These are phyloP conservation scores for Ptilodon capucinus DNA, from an alignment of 2,888 invertebrate genomes.

Conservation along the genomic window DNA sequence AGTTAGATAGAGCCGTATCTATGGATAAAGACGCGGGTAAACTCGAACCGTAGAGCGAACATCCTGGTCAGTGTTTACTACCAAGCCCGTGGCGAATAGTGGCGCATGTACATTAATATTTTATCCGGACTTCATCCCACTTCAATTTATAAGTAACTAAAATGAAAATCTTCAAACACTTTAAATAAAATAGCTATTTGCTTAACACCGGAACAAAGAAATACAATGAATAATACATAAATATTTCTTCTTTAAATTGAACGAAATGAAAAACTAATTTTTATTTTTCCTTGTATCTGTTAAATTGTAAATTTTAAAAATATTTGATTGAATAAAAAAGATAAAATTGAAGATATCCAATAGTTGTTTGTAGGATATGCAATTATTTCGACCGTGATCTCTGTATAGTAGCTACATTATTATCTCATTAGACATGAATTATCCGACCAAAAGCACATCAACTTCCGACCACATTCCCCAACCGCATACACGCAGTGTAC, in stretches of 20 bases:
- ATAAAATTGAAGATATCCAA: too few species aligned
- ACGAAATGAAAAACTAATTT: too few species aligned
- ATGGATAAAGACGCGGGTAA: neutral
- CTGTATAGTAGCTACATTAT: too few species aligned
- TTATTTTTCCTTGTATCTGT: too few species aligned
- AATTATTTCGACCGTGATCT: too few species aligned
- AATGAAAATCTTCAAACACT: neutral
- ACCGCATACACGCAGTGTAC: slow-evolving; percentile 58
- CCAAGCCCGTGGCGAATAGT: slow-evolving; percentile 18
- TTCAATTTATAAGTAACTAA: neutral
- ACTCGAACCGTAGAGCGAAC: slow-evolving; percentile 35
- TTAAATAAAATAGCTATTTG: neutral
- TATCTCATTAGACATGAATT: too few species aligned
- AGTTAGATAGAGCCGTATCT: neutral
- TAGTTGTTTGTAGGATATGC: too few species aligned
- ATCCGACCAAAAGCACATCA: slow-evolving; percentile 21
- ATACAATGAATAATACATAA: too few species aligned
- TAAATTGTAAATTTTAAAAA: too few species aligned
- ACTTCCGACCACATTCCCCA: slow-evolving; percentile 39
- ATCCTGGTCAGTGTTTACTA: slow-evolving; percentile 50
- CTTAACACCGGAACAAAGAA: too few species aligned
- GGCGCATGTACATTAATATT: neutral
- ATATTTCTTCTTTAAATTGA: too few species aligned
- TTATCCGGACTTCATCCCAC: neutral
- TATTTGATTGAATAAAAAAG: too few species aligned